phyloP scores from a whole-genome alignment of 2,888 invertebrate genomes.

The Halictus quadricinctus region DNA sequence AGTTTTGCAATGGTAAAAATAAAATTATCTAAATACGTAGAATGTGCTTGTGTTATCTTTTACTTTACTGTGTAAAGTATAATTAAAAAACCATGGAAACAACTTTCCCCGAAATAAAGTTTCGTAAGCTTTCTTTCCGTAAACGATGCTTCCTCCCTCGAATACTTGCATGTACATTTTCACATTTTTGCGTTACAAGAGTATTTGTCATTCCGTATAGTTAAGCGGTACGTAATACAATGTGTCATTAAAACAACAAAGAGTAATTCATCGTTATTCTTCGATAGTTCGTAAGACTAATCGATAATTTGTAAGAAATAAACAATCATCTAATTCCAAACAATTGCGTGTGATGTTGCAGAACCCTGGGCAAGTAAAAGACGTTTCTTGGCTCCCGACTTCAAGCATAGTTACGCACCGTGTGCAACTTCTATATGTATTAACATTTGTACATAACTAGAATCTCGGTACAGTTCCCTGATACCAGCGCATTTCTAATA shows the following conservation, averaged over 20 bases:
- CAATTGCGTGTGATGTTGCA: conserved; percentile 31
- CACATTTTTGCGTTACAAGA: conserved; percentile 42
- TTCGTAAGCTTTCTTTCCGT: conserved; percentile 34
- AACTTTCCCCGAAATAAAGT: conserved; percentile 43
- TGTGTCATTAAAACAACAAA: conserved; percentile 40
- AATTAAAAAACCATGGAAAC: conserved; percentile 35
- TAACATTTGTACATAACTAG: conserved; percentile 67
- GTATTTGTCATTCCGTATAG: conserved; percentile 54
- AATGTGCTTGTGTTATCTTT: not conserved
- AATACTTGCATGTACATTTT: conserved; percentile 36
- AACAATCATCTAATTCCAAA: conserved; percentile 35
- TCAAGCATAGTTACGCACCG: conserved; percentile 49
- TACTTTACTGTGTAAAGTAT: not conserved
- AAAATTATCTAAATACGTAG: conserved; percentile 13
- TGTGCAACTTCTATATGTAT: conserved; percentile 55
- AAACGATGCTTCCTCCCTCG: conserved; percentile 35
- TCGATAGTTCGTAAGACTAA: conserved; percentile 14
- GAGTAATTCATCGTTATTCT: conserved; percentile 18
- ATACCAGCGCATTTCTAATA: conserved; percentile 79
- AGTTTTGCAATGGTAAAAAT: conserved; percentile 11
- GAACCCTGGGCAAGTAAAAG: conserved; percentile 52
- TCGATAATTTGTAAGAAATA: conserved; percentile 35
- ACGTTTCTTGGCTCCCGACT: conserved; percentile 15
- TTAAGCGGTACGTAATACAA: conserved; percentile 63
- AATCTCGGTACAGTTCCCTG: conserved; percentile 76